Evolutionary conservation across 2,113 vertebrate species (phyloP), one percentile per base, ranked within the genome.

Genomic region (Sisor rabdophorus): DNA sequence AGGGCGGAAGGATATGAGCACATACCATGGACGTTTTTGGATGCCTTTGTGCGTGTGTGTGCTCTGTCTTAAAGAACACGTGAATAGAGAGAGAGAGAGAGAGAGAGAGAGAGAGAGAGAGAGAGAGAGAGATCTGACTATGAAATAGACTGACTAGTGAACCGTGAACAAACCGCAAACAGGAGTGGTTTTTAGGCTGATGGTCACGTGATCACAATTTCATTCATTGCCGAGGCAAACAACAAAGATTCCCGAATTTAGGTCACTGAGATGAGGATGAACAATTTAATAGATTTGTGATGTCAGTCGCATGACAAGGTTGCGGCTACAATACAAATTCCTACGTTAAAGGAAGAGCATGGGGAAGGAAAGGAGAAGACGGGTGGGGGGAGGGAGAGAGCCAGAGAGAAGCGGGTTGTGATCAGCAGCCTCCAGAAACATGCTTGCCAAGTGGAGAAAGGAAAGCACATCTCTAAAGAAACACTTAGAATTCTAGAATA

Each of bases 1-100:
- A 79, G 89, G 82, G 85, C 84, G 91, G 92, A 93, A 93, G 92
- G 92, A 93, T 92, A 89, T 91, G 87, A 88, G 86, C 84, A 85
- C 90, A 91, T 88, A 85, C 90, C 90, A 84, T 83, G 85, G 88
- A 87, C 90, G n/a, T n/a, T n/a, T n/a, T n/a, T 77, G 80, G 68
- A 84, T 79, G 79, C 59, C 48, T 80, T 61, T 76, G 58, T 75
- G 54, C 60, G 17, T 78, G 67, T 79, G 71, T n/a, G 56, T 36
- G 58, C 36, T 22, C n/a, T 74, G 70, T 44, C 17, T 13, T 61
- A 26, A 30, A 22, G 24, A 61, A 55, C 22, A 59, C 11, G 58
- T 59, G 55, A 26, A 73, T 3, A 12, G 58, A 26, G n/a, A 16
- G 50, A 4, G 24, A 36, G 64, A 20, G 52, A 30, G 22, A 32